Conservation (phyloP, 64 coral and sea anemone species). For the Actinia tenebrosa region DNA sequence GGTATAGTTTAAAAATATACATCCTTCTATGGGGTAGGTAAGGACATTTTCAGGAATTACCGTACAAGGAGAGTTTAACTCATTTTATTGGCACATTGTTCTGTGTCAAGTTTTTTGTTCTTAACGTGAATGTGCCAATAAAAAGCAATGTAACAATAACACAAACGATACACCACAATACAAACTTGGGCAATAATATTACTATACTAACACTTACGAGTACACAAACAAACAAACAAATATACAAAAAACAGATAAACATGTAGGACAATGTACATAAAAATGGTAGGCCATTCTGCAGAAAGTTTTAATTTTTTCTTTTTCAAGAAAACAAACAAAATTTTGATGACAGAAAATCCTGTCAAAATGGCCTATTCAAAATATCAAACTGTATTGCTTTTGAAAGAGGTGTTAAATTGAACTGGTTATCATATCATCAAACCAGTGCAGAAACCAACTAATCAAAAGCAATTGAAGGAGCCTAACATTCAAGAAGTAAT, state of each 20-base stretch:
- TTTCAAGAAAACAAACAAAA: not conserved
- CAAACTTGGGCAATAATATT: not conserved
- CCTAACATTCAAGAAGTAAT: not conserved
- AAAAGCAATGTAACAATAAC: not conserved
- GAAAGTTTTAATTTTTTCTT: not conserved
- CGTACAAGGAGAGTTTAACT: not conserved
- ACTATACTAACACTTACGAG: not conserved
- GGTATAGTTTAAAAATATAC: too few species aligned
- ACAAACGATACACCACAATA: not conserved
- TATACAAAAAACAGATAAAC: not conserved
- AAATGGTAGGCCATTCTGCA: conserved; percentile 13
- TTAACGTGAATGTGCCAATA: not conserved
- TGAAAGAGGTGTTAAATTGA: not conserved
- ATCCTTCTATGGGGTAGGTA: not conserved
- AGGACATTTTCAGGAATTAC: not conserved
- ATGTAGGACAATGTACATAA: not conserved
- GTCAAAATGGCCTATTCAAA: conserved; percentile 6
- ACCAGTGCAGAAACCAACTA: not conserved
- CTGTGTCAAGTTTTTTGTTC: not conserved
- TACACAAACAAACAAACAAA: conserved; percentile 4
- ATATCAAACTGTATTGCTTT: not conserved
- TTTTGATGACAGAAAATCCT: not conserved
- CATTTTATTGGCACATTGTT: not conserved
- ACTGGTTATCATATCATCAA: not conserved
- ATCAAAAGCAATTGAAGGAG: not conserved